Conservation (phyloP, 1,140 invertebrate species). For the Spodoptera litura region DNA sequence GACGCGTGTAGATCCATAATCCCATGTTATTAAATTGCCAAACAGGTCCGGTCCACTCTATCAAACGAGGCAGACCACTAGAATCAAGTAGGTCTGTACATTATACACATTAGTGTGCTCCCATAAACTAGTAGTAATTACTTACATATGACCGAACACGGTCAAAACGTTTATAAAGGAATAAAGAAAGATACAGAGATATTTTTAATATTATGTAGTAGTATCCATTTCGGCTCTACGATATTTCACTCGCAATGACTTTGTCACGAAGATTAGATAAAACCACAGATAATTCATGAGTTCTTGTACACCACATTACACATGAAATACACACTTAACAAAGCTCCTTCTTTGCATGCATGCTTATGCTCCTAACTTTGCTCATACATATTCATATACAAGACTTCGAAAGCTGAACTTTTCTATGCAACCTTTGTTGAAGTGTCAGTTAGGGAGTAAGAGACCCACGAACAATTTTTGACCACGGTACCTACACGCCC, state of each 20-base stretch:
- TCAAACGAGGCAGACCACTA: slow-evolving; percentile 25
- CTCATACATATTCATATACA: slow-evolving; percentile 47
- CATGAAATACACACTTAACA: slow-evolving; percentile 49
- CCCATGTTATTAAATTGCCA: slow-evolving; percentile 77
- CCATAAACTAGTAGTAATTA: slow-evolving; percentile 19
- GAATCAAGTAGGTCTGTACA: neutral
- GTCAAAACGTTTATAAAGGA: neutral
- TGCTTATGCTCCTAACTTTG: slow-evolving; percentile 33
- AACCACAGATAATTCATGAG: slow-evolving; percentile 50
- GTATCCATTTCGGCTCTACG: slow-evolving; percentile 30
- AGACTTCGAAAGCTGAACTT: slow-evolving; percentile 16
- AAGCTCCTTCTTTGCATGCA: slow-evolving; percentile 47
- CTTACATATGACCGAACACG: neutral
- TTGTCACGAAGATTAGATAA: slow-evolving; percentile 55
- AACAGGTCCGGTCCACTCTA: slow-evolving; percentile 57
- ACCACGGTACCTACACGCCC: slow-evolving; percentile 1
- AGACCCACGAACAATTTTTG: slow-evolving; percentile 23
- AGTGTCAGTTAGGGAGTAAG: slow-evolving; percentile 33
- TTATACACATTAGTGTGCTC: neutral
- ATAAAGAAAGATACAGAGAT: too few relatives aligned
- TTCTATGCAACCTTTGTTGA: slow-evolving; percentile 5
- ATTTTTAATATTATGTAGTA: too few relatives aligned
- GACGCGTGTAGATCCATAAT: slow-evolving; percentile 84
- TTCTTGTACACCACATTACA: slow-evolving; percentile 40
- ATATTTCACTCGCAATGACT: slow-evolving; percentile 52